Base-by-base conservation (phyloP, 1,140 invertebrate genomes). In the Tachypleus tridentatus region DNA sequence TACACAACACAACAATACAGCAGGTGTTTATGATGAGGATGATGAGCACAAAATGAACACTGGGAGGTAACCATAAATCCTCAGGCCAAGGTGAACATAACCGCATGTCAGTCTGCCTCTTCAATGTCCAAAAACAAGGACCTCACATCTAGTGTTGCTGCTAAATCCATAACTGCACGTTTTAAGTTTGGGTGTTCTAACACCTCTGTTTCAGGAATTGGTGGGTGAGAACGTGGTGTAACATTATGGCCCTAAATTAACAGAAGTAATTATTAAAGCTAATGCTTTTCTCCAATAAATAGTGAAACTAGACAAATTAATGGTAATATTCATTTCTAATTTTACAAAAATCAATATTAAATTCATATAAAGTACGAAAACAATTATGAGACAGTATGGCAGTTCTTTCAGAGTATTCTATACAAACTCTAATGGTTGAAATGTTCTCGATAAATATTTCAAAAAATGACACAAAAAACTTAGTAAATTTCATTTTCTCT, bases 191-290 rank as follows among this genome's bases (percentile, higher is more conserved):
- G 86, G 74, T 95, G 88, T 69, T 93, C 90, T 58, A 95, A 81
- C n/a, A 97, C 82, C 66, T 96, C 93, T 54, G 85, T 83, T 66
- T 93, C 91, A 8, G 93, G 92, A 66, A 96, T 76, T 4, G 87
- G 82, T 11, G 93, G 93, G 72, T 91, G 87, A 70, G 87, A 88
- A 8, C 88, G 58, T 10, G 93, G 91, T 72, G 89, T 84, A 77
- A 88, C 90, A 70, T 88, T 87, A 0, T 89, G 83, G 51, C 88
- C 85, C 72, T 90, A 69, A 57, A 62, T 56, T 51, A 58, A 66
- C 4, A 62, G 54, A 52, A 65, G 4, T 3, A 64, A 50, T 62
- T 8, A 54, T 57, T 62, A 80, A 74, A 87, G 87, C 47, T 49
- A 51, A 51, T 49, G 52, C 11, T 6, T 48, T 53, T 59, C 54